Percentiles rank a stretch among this genome's conserved stretches.
These are phyloP conservation scores for Chrysolina oricalcia DNA, from an alignment of 2,888 invertebrate genomes.

Conservation along the genomic window DNA sequence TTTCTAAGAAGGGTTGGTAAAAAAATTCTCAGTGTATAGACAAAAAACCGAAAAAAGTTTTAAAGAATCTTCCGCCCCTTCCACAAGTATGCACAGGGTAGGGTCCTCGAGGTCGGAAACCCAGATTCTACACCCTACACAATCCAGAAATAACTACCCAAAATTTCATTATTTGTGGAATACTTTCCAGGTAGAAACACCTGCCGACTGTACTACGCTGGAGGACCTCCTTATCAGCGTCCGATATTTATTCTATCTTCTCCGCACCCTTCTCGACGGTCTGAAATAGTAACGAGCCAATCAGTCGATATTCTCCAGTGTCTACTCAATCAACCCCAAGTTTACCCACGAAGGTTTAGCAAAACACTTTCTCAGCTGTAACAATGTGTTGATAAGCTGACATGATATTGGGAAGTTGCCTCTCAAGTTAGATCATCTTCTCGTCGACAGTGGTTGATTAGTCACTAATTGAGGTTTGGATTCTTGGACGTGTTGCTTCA, in stretches of 20 bases:
- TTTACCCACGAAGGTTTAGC: slow-evolving; percentile 2
- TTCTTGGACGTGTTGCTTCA: slow-evolving; percentile 1
- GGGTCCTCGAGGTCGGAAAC: no score
- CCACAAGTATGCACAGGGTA: no score
- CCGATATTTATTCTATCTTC: not conserved
- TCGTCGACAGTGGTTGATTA: not conserved
- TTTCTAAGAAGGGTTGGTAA: no score
- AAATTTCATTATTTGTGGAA: no score
- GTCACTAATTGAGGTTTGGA: slow-evolving; percentile 9
- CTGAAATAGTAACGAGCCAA: slow-evolving; percentile 20
- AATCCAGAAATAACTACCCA: no score
- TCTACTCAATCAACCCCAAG: slow-evolving; percentile 8
- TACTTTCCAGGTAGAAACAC: no score
- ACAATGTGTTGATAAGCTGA: slow-evolving; percentile 31
- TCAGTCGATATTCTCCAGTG: slow-evolving; percentile 4
- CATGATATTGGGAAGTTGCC: slow-evolving; percentile 25
- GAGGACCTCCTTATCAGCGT: not conserved
- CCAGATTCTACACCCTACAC: no score
- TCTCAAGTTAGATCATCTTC: slow-evolving; percentile 16
- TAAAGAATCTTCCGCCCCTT: no score
- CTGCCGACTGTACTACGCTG: no score
- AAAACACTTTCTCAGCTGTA: slow-evolving; percentile 19
- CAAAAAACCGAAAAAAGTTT: no score
- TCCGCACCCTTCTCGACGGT: not conserved
- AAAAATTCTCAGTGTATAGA: no score